Evolutionary conservation across 1,140 invertebrate genomes (phyloP).

Genomic region (Druon quercuslanigerum): DNA sequence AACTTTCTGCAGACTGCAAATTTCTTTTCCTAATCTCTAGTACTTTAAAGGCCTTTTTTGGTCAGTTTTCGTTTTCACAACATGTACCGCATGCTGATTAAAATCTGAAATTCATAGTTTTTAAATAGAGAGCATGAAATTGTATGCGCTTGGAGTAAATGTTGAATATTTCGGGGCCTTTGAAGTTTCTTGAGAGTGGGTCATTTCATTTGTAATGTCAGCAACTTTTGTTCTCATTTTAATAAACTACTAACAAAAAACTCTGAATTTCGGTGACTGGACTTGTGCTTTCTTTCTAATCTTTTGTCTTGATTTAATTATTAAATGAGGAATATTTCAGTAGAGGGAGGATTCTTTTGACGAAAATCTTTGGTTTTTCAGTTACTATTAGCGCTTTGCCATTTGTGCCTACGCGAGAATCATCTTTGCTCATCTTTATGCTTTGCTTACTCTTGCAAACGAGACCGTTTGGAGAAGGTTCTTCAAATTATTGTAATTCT

Average conservation of each 20-base stretch:
- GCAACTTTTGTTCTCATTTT: too few relatives aligned
- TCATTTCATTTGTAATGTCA: too few relatives aligned
- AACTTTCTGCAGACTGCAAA: not conserved
- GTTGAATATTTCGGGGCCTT: too few relatives aligned
- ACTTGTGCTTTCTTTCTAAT: not conserved
- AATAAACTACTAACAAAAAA: not conserved
- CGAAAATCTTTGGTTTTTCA: constrained; percentile 20
- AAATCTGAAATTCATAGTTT: too few relatives aligned
- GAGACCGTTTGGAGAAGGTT: constrained; percentile 16
- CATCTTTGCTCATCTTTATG: constrained; percentile 27
- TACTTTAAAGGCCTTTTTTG: not conserved
- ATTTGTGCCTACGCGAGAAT: constrained; percentile 27
- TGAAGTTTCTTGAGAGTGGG: too few relatives aligned
- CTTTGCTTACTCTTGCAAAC: constrained; percentile 26
- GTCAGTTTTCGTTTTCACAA: not conserved
- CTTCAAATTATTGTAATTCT: constrained; percentile 10
- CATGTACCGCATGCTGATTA: not conserved
- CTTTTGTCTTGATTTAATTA: not conserved
- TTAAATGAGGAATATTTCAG: too few relatives aligned
- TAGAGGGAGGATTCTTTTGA: constrained; percentile 5
- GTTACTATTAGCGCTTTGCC: constrained; percentile 28
- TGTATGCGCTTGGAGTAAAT: not conserved
- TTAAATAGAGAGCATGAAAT: not conserved
- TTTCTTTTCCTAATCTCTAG: not conserved
- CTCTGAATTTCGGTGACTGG: constrained; percentile 1